A percentile compares a stretch with the other conserved stretches of the same genome.
Evolutionary conservation across 2,797 vertebrate genomes (phyloP).

Genomic region (Mionectes olivaceus): DNA sequence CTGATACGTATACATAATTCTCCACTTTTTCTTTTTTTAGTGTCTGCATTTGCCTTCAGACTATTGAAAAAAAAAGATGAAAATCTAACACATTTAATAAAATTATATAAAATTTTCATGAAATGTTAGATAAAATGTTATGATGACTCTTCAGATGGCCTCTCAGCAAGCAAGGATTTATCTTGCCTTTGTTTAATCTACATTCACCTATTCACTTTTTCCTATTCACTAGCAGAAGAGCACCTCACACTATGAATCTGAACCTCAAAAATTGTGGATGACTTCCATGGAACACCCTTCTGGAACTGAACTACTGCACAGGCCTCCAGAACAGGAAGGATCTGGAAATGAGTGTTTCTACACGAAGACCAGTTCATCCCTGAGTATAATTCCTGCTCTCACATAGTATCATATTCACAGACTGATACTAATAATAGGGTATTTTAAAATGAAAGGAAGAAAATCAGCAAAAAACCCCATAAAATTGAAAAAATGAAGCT

Average conservation of each 20-base stretch:
- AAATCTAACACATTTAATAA: background rate
- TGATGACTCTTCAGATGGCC: background rate
- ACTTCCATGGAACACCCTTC: background rate
- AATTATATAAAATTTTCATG: background rate
- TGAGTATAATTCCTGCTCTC: background rate
- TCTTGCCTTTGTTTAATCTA: background rate
- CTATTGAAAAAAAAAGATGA: background rate
- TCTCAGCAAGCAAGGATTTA: background rate
- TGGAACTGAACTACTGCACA: background rate
- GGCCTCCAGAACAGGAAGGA: background rate
- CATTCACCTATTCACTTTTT: background rate
- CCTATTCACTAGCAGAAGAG: background rate
- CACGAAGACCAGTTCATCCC: background rate
- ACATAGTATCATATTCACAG: background rate
- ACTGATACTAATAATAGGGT: background rate
- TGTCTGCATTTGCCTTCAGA: background rate
- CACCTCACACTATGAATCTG: background rate
- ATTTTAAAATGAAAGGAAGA: background rate
- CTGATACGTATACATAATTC: slow-evolving; percentile 22
- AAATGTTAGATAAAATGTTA: background rate
- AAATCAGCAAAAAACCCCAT: background rate
- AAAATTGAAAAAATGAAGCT: background rate
- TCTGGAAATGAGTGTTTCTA: background rate
- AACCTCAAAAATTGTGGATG: background rate
- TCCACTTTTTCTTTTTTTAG: background rate